Evolutionary conservation across 2,113 vertebrate genomes (phyloP), one percentile per base, ranked within the genome.

Genomic region (Chamaea fasciata): DNA sequence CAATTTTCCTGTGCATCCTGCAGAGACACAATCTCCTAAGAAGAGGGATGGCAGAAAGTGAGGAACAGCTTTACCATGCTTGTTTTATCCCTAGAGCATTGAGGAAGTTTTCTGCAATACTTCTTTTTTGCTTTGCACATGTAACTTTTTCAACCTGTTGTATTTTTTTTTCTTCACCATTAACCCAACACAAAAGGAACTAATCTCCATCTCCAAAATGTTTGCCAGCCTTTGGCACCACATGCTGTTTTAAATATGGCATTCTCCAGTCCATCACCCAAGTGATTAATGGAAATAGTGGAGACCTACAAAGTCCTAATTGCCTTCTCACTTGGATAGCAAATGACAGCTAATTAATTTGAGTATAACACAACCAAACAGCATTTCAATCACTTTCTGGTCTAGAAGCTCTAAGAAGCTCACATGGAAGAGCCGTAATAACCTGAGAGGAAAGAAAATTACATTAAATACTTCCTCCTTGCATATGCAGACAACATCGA

Each of bases 401-500:
- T 41, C 57, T 23, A 41, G 31, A 22, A 75, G 47, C 16, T 71
- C 5, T 15, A 91, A 83, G 67, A 68, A 73, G 26, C 7, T 79
- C 41, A 60, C 7, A 7, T 7, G 20, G n/a, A 88, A 88, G 8
- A 76, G 57, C 37, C 68, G 26, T 50, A 88, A 60, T 57, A 87
- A 41, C 17, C 31, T 6, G 6, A 90, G 20, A 64, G 28, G 0
- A 4, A 73, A 92, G 30, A 78, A 67, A 78, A 56, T 57, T 31
- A 63, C 21, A 63, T 39, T 52, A 89, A 63, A 6, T 74, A 75
- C 30, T 52, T 91, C 60, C 24, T 89, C 37, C n/a, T 57, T 33
- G 21, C n/a, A 16, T 23, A 44, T 50, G 35, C 37, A 44, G 6
- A 56, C 8, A 18, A 28, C 1, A 1, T 13, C 1, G 1, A 47